Percentiles rank a stretch among this genome's conserved stretches.
Evolutionary conservation across 2,113 vertebrate species (phyloP).

Genomic region (Nyctibius bracteatus): DNA sequence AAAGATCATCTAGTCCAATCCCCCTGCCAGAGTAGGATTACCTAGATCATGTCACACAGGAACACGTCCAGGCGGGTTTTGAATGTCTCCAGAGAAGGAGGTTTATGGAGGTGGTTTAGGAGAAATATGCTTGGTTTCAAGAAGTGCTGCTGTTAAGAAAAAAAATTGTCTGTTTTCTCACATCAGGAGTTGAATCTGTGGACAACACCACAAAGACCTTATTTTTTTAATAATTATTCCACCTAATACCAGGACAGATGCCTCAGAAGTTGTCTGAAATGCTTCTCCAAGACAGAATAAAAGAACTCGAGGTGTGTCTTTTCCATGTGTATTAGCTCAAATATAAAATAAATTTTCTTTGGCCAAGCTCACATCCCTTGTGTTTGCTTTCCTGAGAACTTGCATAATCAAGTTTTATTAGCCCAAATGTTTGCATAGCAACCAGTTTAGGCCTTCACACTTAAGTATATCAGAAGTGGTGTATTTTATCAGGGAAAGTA

Average conservation of each 20-base stretch:
- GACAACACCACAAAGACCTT: not conserved
- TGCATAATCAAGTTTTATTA: slow-evolving; percentile 8
- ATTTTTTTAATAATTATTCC: not conserved
- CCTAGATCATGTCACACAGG: no score
- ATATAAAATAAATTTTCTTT: not conserved
- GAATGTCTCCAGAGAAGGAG: no score
- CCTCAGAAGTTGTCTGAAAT: not conserved
- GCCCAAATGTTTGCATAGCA: not conserved
- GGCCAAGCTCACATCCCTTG: not conserved
- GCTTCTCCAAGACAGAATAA: not conserved
- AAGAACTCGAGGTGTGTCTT: not conserved
- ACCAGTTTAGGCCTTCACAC: not conserved
- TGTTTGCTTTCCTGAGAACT: slow-evolving; percentile 12
- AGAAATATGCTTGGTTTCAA: not conserved
- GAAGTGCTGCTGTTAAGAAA: not conserved
- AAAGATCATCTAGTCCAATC: no score
- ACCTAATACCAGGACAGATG: not conserved
- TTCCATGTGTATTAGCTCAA: not conserved
- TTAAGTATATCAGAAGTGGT: not conserved
- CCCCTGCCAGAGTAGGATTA: no score
- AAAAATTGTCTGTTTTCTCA: not conserved
- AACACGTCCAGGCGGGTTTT: no score
- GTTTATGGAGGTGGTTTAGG: no score
- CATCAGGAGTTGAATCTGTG: not conserved
- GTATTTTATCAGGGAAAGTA: not conserved